Percentiles rank a stretch among this genome's conserved stretches.
phyloP scores from a whole-genome alignment of 2,113 vertebrate genomes.

The Orcinus orca region DNA sequence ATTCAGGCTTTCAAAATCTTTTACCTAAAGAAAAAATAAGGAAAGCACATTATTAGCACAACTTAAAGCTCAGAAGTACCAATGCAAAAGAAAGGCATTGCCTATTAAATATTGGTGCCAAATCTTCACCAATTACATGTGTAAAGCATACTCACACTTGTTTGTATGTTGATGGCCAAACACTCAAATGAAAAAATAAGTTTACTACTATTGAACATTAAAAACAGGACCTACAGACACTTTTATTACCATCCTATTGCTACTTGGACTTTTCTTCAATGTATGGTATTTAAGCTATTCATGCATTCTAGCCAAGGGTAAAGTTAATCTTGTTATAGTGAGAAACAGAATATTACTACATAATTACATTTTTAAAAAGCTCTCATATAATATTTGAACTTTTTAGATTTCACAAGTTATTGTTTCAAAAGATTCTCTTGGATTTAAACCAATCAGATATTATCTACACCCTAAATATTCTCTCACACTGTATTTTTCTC shows the following conservation, averaged over 20 bases:
- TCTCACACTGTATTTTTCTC: not conserved
- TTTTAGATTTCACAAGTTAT: not conserved
- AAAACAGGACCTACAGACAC: not conserved
- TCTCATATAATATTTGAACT: not conserved
- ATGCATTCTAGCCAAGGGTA: not conserved
- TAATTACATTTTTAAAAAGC: not conserved
- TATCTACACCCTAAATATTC: not conserved
- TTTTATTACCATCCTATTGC: not conserved
- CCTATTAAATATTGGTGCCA: conserved; percentile 42
- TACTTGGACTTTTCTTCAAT: not conserved
- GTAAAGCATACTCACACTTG: not conserved
- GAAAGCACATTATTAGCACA: not conserved
- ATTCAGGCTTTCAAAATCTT: not conserved
- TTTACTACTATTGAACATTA: not conserved
- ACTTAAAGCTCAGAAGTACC: conserved; percentile 28
- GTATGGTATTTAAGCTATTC: not conserved
- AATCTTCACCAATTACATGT: conserved; percentile 30
- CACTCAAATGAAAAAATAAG: not conserved
- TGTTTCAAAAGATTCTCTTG: not conserved
- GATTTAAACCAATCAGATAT: not conserved
- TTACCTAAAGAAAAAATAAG: conserved; percentile 22
- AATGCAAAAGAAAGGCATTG: conserved; percentile 41
- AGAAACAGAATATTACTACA: not conserved
- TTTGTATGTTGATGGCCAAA: not conserved
- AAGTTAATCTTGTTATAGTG: not conserved